Evolutionary conservation across 2,797 vertebrate species (phyloP).

Genomic region (Lates japonicus): DNA sequence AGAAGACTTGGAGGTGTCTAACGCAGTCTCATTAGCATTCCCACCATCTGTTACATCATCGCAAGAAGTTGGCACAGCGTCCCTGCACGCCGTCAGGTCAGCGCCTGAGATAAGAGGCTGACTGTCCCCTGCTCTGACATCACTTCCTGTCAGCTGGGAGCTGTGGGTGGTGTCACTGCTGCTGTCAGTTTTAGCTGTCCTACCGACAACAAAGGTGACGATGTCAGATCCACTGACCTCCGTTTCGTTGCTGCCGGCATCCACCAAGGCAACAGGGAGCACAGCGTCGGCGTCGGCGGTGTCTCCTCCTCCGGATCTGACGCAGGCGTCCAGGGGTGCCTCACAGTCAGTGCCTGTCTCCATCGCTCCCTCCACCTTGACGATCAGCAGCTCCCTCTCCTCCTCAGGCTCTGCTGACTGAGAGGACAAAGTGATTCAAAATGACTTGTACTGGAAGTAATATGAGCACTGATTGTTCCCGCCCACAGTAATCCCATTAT

Average conservation of each 20-base stretch:
- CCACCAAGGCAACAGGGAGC: background rate
- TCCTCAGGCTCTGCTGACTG: slow-evolving; percentile 61
- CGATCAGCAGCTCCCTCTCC: slow-evolving; percentile 62
- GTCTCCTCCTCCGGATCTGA: background rate
- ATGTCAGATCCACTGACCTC: slow-evolving; percentile 80
- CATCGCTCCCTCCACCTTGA: slow-evolving; percentile 73
- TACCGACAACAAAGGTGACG: slow-evolving; percentile 63
- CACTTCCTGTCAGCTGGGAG: slow-evolving; percentile 42
- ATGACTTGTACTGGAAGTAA: background rate
- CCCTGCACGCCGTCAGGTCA: background rate
- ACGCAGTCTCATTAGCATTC: background rate
- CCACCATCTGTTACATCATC: background rate
- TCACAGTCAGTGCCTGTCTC: slow-evolving; percentile 23
- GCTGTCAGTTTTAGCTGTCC: slow-evolving; percentile 51
- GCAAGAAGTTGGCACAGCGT: background rate
- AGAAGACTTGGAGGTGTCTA: background rate
- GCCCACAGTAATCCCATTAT: background rate
- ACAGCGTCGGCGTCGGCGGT: background rate
- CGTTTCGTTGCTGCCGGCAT: slow-evolving; percentile 20
- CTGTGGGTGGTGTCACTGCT: slow-evolving; percentile 10
- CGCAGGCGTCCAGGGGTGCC: background rate
- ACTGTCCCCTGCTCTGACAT: slow-evolving; percentile 47
- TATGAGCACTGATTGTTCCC: background rate
- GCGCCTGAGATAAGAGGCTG: background rate
- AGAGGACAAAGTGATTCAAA: slow-evolving; percentile 36